Evolutionary conservation across 2,113 vertebrate genomes (phyloP).

Genomic region (Stegastes partitus): DNA sequence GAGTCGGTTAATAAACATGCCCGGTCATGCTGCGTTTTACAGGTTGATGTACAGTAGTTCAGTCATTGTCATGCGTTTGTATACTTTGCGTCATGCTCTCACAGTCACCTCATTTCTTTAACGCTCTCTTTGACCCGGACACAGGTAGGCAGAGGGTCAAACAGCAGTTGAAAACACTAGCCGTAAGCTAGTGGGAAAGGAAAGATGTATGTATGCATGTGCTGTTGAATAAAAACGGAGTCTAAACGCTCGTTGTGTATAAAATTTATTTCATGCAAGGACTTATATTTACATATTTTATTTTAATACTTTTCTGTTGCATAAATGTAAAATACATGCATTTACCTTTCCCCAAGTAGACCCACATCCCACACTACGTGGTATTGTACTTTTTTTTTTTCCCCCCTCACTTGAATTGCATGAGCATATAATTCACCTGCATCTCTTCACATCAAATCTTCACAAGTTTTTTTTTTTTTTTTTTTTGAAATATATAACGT

Average conservation of each 20-base stretch:
- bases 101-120: constrained; percentile 50
- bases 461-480: constrained; percentile 65
- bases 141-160: constrained; percentile 42
- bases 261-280: constrained; percentile 99
- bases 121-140: constrained; percentile 54
- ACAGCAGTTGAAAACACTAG: constrained; percentile 55
- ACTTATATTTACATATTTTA: constrained; percentile 87
- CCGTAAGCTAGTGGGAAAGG: constrained; percentile 56
- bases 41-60: constrained; percentile 66
- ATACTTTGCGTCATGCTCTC: constrained; percentile 77
- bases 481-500: constrained; percentile 66
- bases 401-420: constrained; percentile 83
- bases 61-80: constrained; percentile 77
- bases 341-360: constrained; percentile 91
- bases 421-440: constrained; percentile 80
- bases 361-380: constrained; percentile 87
- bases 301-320: constrained; percentile 89
- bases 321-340: constrained; percentile 98
- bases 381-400: constrained; percentile 60
- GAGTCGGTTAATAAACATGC: constrained; percentile 79
- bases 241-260: constrained; percentile 87
- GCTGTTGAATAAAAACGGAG: constrained; percentile 85
- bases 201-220: constrained; percentile 79
- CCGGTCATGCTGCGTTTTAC: constrained; percentile 75
- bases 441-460: constrained; percentile 78